Evolutionary conservation across 53 echinoderm and acorn worm genomes (phyloP).

Genomic region (Holothuria scabra): DNA sequence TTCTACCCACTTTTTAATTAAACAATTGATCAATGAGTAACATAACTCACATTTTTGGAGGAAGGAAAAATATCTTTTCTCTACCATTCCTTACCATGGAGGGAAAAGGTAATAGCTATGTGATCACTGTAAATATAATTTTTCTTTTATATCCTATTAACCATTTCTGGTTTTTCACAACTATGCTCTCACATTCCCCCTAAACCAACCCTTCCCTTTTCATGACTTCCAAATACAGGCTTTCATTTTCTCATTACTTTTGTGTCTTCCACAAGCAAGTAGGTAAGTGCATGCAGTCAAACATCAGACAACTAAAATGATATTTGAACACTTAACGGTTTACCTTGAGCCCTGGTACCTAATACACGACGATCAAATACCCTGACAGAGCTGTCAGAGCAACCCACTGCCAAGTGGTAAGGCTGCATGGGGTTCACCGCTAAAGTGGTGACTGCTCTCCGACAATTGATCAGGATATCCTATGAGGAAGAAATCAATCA

Average conservation of each 20-base stretch:
- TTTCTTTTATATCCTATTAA: neutral
- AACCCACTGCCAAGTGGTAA: conserved; percentile 93
- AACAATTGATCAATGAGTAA: no score
- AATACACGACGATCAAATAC: conserved; percentile 95
- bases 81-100: no score
- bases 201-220: neutral
- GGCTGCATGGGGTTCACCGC: conserved; percentile 89
- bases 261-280: no score
- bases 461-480: conserved; percentile 98
- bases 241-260: no score
- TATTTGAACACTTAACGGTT: no score
- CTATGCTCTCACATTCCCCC: neutral
- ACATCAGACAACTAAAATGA: no score
- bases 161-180: neutral
- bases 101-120: neutral
- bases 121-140: neutral
- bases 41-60: no score
- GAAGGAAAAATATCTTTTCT: no score
- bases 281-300: no score
- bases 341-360: conserved; percentile 91
- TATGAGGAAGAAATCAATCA: neutral
- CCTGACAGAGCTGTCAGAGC: conserved; percentile 94
- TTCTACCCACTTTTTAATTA: no score
- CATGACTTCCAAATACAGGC: no score
- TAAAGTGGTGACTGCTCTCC: conserved; percentile 91